phyloP scores from a whole-genome alignment of 2,797 vertebrate genomes.

The Hyperoplus lanceolatus region DNA sequence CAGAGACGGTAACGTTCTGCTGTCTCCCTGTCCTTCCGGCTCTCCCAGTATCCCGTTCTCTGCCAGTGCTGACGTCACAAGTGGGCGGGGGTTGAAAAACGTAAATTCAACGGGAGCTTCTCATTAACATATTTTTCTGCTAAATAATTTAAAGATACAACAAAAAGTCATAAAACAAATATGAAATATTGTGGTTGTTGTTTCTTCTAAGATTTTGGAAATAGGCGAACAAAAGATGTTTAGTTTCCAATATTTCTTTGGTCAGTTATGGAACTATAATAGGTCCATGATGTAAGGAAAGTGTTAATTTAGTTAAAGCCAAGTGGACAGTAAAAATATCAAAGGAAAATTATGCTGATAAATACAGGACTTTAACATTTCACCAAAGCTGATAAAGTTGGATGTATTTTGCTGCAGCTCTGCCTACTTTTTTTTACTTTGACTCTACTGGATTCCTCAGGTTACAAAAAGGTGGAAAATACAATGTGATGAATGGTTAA shows the following conservation, averaged over 20 bases:
- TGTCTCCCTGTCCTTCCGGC: conserved; percentile 50
- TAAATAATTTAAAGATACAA: not conserved
- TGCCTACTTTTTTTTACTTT: not conserved
- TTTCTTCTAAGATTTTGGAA: not conserved
- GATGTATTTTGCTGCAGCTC: not conserved
- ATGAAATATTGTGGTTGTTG: too few relatives aligned
- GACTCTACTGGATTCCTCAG: not conserved
- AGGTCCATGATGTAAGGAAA: not conserved
- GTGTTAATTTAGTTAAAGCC: not conserved
- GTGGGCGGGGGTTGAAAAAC: conserved; percentile 14
- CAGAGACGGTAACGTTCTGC: not conserved
- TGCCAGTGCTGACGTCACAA: conserved; percentile 40
- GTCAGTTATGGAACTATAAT: not conserved
- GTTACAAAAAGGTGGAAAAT: not conserved
- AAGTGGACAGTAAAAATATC: not conserved
- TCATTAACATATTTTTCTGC: not conserved
- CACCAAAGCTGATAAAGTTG: not conserved
- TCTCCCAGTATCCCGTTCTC: conserved; percentile 66
- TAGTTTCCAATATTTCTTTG: not conserved
- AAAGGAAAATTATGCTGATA: not conserved
- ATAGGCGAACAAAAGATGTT: not conserved
- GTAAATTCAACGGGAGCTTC: not conserved
- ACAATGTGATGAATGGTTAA: not conserved
- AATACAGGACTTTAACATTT: not conserved
- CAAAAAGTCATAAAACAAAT: too few relatives aligned